phyloP scores from a whole-genome alignment of 1,140 invertebrate genomes.

The Lasioglossum baleicum region DNA sequence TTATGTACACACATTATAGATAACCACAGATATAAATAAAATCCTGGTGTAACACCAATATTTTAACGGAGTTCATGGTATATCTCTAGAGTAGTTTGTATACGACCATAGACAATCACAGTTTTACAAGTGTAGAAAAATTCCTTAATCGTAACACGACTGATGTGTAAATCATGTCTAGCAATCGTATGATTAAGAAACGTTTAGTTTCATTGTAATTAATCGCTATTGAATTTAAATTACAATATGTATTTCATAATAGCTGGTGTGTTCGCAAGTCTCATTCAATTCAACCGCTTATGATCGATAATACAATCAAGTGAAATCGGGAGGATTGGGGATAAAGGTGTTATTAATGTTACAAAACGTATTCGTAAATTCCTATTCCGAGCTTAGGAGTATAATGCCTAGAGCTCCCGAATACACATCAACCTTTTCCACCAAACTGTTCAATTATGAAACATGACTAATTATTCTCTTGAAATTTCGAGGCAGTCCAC shows the following conservation, averaged over 20 bases:
- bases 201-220: constrained; percentile 30
- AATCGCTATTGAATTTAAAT: constrained; percentile 48
- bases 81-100: constrained; percentile 42
- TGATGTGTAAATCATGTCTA: constrained; percentile 25
- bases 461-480: constrained; percentile 35
- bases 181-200: constrained; percentile 45
- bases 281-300: constrained; percentile 32
- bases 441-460: constrained; percentile 62
- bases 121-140: constrained; percentile 59
- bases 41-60: constrained; percentile 42
- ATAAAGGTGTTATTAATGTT: constrained; percentile 15
- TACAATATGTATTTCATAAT: constrained; percentile 45
- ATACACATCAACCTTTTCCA: constrained; percentile 57
- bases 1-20: constrained; percentile 59
- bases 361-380: constrained; percentile 26
- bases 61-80: constrained; percentile 51
- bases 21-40: constrained; percentile 58
- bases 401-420: constrained; percentile 15
- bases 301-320: constrained; percentile 25
- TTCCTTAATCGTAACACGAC: constrained; percentile 37
- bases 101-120: constrained; percentile 57
- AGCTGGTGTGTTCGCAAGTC: constrained; percentile 32
- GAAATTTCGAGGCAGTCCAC: constrained; percentile 41
- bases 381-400: constrained; percentile 25
- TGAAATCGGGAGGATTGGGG: neutral